A percentile compares a stretch with the other conserved stretches of the same genome.
Conservation (phyloP, 1,140 invertebrate genomes). For the Papilio glaucus region DNA sequence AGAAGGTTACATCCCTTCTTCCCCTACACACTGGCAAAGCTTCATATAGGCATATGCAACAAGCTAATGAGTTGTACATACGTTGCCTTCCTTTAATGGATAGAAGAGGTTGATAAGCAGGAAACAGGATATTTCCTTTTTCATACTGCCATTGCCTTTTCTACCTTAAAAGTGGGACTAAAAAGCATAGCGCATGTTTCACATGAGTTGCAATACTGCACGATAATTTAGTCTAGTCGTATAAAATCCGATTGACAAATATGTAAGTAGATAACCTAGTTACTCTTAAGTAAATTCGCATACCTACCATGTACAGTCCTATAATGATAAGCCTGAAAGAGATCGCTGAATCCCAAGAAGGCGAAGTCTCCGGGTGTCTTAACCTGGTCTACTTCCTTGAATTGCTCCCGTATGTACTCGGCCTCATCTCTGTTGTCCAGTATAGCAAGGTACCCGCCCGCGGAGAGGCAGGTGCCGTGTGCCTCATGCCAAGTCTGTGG, state of each 20-base stretch:
- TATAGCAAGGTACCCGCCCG: constrained; percentile 57
- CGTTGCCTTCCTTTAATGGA: too few relatives aligned
- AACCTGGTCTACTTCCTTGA: constrained; percentile 54
- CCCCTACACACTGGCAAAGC: too few relatives aligned
- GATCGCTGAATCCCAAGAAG: constrained; percentile 67
- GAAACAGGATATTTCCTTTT: too few relatives aligned
- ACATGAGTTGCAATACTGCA: too few relatives aligned
- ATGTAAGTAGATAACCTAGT: neutral
- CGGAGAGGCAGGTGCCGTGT: constrained; percentile 55
- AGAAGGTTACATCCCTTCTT: too few relatives aligned
- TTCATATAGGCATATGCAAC: too few relatives aligned
- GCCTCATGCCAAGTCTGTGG: constrained; percentile 62
- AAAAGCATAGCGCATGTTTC: too few relatives aligned
- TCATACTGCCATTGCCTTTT: too few relatives aligned
- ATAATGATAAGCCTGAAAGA: constrained; percentile 61
- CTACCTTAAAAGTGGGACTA: too few relatives aligned
- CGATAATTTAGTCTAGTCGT: too few relatives aligned
- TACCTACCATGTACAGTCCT: constrained; percentile 67
- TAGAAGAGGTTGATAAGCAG: too few relatives aligned
- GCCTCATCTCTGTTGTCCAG: constrained; percentile 50
- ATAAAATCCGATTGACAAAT: neutral
- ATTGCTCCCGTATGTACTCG: constrained; percentile 52
- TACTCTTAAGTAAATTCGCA: neutral
- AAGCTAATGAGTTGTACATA: too few relatives aligned
- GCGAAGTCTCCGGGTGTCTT: constrained; percentile 55